Evolutionary conservation across 1,140 invertebrate species (phyloP).

Genomic region (Caenorhabditis latens): DNA sequence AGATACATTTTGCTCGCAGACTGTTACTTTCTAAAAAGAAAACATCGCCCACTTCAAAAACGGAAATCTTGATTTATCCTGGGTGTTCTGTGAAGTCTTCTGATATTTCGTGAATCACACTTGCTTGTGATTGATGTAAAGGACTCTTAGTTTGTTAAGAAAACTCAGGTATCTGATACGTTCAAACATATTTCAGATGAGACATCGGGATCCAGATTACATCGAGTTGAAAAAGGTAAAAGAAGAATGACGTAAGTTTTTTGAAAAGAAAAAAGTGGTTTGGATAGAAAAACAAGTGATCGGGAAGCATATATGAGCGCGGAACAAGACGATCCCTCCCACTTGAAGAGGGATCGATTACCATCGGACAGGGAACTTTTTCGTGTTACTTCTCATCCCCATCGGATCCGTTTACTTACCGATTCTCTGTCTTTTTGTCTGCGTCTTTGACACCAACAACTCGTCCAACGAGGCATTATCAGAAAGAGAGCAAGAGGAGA

Average conservation of each 20-base stretch:
- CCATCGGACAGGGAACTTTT: slow-evolving; percentile 39
- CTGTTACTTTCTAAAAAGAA: too few relatives aligned
- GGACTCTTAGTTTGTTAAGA: too few relatives aligned
- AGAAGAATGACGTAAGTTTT: slow-evolving; percentile 17
- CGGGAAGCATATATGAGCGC: slow-evolving; percentile 6
- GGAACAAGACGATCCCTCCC: slow-evolving; percentile 31
- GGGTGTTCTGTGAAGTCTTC: too few relatives aligned
- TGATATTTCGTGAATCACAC: too few relatives aligned
- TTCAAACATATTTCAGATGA: too few relatives aligned
- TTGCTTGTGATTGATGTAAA: too few relatives aligned
- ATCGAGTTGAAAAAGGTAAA: too few relatives aligned
- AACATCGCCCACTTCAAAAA: too few relatives aligned
- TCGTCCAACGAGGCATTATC: slow-evolving; percentile 3
- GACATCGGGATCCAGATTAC: not conserved
- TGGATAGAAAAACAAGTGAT: slow-evolving; percentile 8
- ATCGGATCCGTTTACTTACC: slow-evolving; percentile 51
- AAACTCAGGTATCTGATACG: too few relatives aligned
- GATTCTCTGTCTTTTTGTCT: slow-evolving; percentile 31
- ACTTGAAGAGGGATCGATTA: slow-evolving; percentile 34
- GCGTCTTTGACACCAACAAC: slow-evolving; percentile 46
- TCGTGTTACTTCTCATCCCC: slow-evolving; percentile 21
- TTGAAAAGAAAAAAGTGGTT: not conserved
- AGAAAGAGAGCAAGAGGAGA: slow-evolving; percentile 38
- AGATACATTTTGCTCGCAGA: too few relatives aligned
- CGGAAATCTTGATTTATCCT: too few relatives aligned